Evolutionary conservation across 2,888 invertebrate species (phyloP), one percentile per base, ranked within the genome.

Genomic region (Acleris laterana): DNA sequence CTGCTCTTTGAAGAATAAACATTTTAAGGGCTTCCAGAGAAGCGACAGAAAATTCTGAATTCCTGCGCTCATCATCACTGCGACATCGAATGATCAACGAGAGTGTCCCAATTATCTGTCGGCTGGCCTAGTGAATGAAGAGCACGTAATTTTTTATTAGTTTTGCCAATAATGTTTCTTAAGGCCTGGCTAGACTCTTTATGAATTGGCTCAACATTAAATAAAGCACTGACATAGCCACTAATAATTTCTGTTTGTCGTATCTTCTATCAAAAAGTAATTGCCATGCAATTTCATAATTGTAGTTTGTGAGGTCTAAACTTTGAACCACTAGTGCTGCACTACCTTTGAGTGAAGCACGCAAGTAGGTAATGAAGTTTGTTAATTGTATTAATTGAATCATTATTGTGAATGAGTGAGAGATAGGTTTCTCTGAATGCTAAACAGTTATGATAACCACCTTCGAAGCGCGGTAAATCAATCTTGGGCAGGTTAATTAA

Each of bases 71-170:
- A 20, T 59, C 50, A n/a, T 38, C 60, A 50, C 60, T 49, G 52
- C 52, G 63, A n/a, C 63, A 64, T 58, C 16, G 59, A 58, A 19
- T 58, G 52, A 19, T 56, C 32, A 7, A 62, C n/a, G 11, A 62
- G 20, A 11, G 58, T 58, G 17, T 59, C 59, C 60, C 60, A 62
- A 32, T 53, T 19, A 6, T 52, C 44, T n/a, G 48, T 48, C 4
- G 59, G 64, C 25, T 64, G 59, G 5, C 52, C 55, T 38, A 59
- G 48, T 7, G 53, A 49, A n/a, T 58, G 42, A 28, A 59, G 49
- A 16, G 60, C 64, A 13, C 64, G 58, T 13, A 60, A 19, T 3
- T 59, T 64, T 62, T 70, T 70, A 69, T 53, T 71, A 63, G 42
- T 68, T 3, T 51, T 28, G 56, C 71, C 69, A 67, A 57, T 59